Conservation (phyloP, 2,888 invertebrate species). For the Augiades crinisus region DNA sequence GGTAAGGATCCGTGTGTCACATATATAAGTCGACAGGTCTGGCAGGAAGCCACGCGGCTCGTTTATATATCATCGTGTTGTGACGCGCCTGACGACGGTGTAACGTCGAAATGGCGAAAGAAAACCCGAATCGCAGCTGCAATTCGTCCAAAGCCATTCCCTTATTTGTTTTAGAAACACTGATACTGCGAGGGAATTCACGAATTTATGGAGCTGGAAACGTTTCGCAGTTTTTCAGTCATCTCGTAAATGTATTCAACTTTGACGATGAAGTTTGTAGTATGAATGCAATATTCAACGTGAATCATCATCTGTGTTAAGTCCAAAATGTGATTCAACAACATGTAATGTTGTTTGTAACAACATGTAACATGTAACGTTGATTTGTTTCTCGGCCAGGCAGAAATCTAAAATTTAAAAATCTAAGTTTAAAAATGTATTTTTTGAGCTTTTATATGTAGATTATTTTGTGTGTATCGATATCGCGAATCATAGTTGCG, state of each 20-base stretch:
- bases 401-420: no score
- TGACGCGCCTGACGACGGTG: slow-evolving; percentile 59
- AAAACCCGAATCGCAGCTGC: slow-evolving; percentile 38
- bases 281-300: slow-evolving; percentile 11
- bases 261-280: slow-evolving; percentile 9
- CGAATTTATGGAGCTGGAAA: slow-evolving; percentile 28
- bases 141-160: slow-evolving; percentile 34
- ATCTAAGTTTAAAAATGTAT: no score
- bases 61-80: slow-evolving; percentile 75
- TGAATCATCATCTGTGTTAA: slow-evolving; percentile 5
- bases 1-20: slow-evolving; percentile 38
- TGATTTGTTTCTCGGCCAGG: no score
- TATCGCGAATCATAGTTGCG: no score
- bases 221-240: slow-evolving; percentile 16
- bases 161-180: slow-evolving; percentile 28
- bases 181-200: slow-evolving; percentile 19
- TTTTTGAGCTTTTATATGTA: no score
- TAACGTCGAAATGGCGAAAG: slow-evolving; percentile 45
- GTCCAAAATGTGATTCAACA: no score
- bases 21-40: slow-evolving; percentile 44
- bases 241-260: slow-evolving; percentile 11
- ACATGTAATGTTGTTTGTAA: no score
- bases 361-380: no score
- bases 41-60: slow-evolving; percentile 50
- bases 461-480: no score